A percentile compares a stretch with the other conserved stretches of the same genome.
Evolutionary conservation across 2,888 invertebrate genomes (phyloP).

Genomic region (Trissonchulus sp.): DNA sequence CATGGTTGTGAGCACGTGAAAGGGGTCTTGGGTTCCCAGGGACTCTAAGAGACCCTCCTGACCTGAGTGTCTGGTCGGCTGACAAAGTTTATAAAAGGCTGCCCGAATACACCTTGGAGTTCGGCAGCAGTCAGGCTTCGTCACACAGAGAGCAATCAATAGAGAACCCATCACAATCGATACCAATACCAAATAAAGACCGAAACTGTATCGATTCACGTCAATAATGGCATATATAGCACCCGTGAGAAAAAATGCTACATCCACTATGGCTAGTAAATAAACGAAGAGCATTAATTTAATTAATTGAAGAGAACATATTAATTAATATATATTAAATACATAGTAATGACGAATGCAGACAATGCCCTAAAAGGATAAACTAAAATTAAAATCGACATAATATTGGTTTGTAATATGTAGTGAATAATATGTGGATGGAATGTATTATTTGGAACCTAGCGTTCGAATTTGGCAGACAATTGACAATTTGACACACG

Average conservation of each 20-base stretch:
- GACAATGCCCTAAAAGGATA: too few relatives aligned
- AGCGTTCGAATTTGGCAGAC: too few relatives aligned
- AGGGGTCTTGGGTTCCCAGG: not conserved
- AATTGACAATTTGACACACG: too few relatives aligned
- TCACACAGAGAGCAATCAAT: not conserved
- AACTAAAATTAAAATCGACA: too few relatives aligned
- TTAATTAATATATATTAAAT: too few relatives aligned
- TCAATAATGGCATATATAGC: not conserved
- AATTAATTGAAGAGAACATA: too few relatives aligned
- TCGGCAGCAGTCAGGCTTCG: conserved; percentile 11
- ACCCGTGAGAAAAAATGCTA: conserved; percentile 4
- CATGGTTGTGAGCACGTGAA: not conserved
- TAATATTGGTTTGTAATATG: too few relatives aligned
- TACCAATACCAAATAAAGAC: conserved; percentile 8
- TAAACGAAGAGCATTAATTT: not conserved
- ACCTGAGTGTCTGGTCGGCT: not conserved
- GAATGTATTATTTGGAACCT: too few relatives aligned
- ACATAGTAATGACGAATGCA: too few relatives aligned
- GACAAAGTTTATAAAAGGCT: not conserved
- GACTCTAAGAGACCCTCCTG: not conserved
- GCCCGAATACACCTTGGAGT: not conserved
- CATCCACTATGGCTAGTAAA: not conserved
- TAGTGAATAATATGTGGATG: too few relatives aligned
- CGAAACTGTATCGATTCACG: conserved; percentile 21
- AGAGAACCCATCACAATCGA: conserved; percentile 2